Percentiles rank a stretch among this genome's conserved stretches.
Evolutionary conservation across 64 coral and sea anemone species (phyloP).

Genomic region (Stichodactyla mertensii): DNA sequence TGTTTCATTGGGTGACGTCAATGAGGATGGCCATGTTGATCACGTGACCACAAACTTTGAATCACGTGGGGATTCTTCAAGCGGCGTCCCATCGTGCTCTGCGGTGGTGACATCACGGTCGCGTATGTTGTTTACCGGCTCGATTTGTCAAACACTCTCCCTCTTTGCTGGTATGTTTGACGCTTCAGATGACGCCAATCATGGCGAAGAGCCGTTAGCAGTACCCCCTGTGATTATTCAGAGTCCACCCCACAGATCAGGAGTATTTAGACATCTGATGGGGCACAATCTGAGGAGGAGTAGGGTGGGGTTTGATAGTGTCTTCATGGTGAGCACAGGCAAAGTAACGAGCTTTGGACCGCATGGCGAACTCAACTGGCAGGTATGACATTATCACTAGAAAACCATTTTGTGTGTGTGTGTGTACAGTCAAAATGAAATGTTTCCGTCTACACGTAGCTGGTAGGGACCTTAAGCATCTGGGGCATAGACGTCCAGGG

Average conservation of each 20-base stretch:
- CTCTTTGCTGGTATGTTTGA: constrained; percentile 58
- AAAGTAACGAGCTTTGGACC: constrained; percentile 74
- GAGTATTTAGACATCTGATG: constrained; percentile 79
- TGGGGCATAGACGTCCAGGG: too few species aligned
- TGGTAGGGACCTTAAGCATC: too few species aligned
- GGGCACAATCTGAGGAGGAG: constrained; percentile 48
- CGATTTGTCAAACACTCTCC: constrained; percentile 53
- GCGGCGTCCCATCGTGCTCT: constrained; percentile 45
- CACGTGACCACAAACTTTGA: constrained; percentile 54
- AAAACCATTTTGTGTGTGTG: too few species aligned
- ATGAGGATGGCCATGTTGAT: constrained; percentile 74
- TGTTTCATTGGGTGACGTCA: constrained; percentile 62
- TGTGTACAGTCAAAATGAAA: too few species aligned
- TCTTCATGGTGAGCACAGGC: constrained; percentile 73
- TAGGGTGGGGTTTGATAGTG: constrained; percentile 60
- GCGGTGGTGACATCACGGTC: constrained; percentile 46
- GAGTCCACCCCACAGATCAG: constrained; percentile 63
- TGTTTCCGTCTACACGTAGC: too few species aligned
- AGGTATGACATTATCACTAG: constrained; percentile 35
- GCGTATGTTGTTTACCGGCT: constrained; percentile 48
- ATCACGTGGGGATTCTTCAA: constrained; percentile 23
- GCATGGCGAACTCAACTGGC: constrained; percentile 86
- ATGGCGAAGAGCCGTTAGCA: constrained; percentile 43
- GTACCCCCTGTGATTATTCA: constrained; percentile 69
- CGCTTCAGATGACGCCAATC: constrained; percentile 11